Base-by-base conservation (phyloP, 2,113 vertebrate genomes). In the Phylloscopus trochilus region DNA sequence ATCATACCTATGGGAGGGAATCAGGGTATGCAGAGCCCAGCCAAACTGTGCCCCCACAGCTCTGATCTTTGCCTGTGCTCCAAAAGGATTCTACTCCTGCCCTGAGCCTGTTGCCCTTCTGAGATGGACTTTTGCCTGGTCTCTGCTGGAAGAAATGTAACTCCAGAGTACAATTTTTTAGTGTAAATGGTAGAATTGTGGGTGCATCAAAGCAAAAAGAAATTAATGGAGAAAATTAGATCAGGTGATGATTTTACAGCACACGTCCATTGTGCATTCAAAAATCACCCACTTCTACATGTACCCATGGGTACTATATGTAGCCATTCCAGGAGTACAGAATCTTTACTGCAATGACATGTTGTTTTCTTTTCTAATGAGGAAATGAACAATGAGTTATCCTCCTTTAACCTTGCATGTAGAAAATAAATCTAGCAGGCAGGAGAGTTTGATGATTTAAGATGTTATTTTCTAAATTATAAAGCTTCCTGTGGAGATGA, bases 401-500 rank as follows among this genome's bases (percentile, higher is more conserved):
- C 58, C 44, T 91, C 12, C 37, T 93, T 87, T 88, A 93, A 62
- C 58, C 86, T 81, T 92, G 26, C 51, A 66, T 0, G 1, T 43
- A 90, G 68, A 83, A 37, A 86, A 83, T 67, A 88, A 90, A 73
- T 94, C 28, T 56, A 92, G 59, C 55, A 70, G 59, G 15, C 28
- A 83, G 63, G 41, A 66, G 47, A 68, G n/a, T 87, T 47, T 1
- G 3, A 77, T 67, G 37, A 80, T 62, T 91, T 93, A 64, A 84
- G 53, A 59, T 58, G 46, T 59, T 95, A 74, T 92, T 91, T 95
- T 94, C 46, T 47, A 86, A 95, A 80, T 90, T 79, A 76, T 58
- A 86, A 94, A 95, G 51, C 63, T 91, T 95, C 64, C 59, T 3
- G 2, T 66, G 43, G 78, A 95, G 70, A 78, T 37, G 37, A 91